These are phyloP conservation scores for Hybognathus amarus DNA, from an alignment of 2,797 vertebrate species.

Conservation along the genomic window DNA sequence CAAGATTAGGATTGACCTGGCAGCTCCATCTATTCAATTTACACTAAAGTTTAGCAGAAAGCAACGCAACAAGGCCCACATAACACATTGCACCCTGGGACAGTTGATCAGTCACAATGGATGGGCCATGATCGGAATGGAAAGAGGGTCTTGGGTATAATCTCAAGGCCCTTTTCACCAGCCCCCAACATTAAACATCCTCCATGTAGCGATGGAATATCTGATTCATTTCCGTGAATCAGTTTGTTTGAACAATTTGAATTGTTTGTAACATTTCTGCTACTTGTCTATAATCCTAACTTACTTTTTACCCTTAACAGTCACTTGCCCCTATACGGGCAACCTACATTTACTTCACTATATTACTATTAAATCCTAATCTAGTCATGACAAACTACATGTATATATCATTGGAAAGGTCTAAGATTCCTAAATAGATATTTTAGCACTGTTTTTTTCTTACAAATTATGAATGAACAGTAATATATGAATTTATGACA, in stretches of 20 bases:
- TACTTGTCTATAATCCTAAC: background rate
- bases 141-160: conserved; percentile 18
- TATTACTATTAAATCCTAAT: too few relatives aligned
- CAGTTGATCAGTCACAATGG: conserved; percentile 35
- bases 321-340: too few relatives aligned
- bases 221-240: background rate
- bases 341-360: too few relatives aligned
- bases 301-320: background rate
- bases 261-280: background rate
- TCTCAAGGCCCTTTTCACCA: conserved; percentile 19
- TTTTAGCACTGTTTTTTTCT: too few relatives aligned
- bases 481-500: too few relatives aligned
- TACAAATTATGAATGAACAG: too few relatives aligned
- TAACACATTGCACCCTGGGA: conserved; percentile 30
- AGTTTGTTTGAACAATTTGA: background rate
- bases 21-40: conserved; percentile 50
- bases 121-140: conserved; percentile 46
- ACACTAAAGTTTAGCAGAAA: conserved; percentile 10
- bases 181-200: conserved; percentile 7
- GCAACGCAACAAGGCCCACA: background rate
- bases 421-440: too few relatives aligned
- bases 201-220: background rate
- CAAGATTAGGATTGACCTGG: conserved; percentile 50
- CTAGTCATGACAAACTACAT: too few relatives aligned
- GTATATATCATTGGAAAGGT: too few relatives aligned